Evolutionary conservation across 2,888 invertebrate species (phyloP), one percentile per base, ranked within the genome.

Genomic region (Rhingia rostrata): DNA sequence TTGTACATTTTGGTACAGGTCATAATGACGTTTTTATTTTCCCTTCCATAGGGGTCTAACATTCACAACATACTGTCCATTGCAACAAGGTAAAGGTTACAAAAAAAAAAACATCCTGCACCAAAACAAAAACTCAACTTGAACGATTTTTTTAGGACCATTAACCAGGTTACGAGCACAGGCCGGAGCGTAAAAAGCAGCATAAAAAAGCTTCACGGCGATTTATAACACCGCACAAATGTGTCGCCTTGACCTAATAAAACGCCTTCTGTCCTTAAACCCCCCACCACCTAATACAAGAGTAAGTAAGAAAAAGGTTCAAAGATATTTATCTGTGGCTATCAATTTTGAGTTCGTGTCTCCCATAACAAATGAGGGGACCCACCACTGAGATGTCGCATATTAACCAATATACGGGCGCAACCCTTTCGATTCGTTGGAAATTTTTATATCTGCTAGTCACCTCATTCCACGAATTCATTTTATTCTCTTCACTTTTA

Each of bases 401-500:
- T 14, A 39, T 63, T 7, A 32, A 7, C 7, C 30, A 49, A 12
- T 32, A 37, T 10, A 56, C 4, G 30, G 30, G 39, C 54, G 14
- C 43, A 79, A 80, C 84, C 70, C 84, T 74, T 80, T 81, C 32
- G 49, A 53, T 56, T 60, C 58, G 39, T 54, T 45, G 30, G 22
- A 56, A 61, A 78, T 74, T 64, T 73, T 64, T 84, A 70, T 80
- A 84, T 63, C 74, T 64, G 22, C 67, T 74, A 74, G 74, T 84
- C 79, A 64, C 74, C 74, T 80, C 84, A 84, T 74, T 84, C 80
- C 74, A 80, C 79, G 69, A 79, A 74, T 83, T 63, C 72, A 43
- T 7, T 78, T 83, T 83, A 75, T 78, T 79, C 73, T 61, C 73
- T 83, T 47, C 0, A 63, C 60, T 49, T 72, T 30, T 32, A 37